Evolutionary conservation across 2,888 invertebrate species (phyloP).

Genomic region (Rutpela maculata): DNA sequence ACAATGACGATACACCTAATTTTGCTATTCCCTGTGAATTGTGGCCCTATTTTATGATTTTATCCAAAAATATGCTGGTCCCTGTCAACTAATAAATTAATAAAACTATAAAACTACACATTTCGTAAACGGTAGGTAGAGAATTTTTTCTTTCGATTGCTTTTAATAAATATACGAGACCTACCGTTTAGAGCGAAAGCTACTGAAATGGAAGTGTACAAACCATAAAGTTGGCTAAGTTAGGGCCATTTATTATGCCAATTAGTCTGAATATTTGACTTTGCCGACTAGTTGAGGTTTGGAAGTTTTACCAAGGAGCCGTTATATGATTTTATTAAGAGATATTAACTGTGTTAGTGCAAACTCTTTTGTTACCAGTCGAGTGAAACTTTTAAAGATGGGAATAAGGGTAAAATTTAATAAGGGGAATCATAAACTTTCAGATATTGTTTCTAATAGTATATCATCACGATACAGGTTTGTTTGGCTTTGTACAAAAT

Average conservation of each 20-base stretch:
- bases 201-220: slow-evolving; percentile 2
- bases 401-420: not conserved
- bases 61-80: not conserved
- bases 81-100: not conserved
- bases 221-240: not conserved
- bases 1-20: not conserved
- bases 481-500: too few species aligned
- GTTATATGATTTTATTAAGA: not conserved
- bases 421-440: not conserved
- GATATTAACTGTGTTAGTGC: too few species aligned
- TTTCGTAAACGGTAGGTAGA: not conserved
- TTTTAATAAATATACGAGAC: not conserved
- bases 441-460: not conserved
- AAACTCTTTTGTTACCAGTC: not conserved
- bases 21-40: not conserved
- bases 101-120: not conserved
- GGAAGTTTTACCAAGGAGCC: not conserved
- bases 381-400: not conserved
- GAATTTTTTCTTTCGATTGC: not conserved
- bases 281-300: not conserved
- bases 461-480: too few species aligned
- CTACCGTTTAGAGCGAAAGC: not conserved
- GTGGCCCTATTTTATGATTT: not conserved
- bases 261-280: not conserved
- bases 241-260: not conserved